phyloP scores from a whole-genome alignment of 2,797 vertebrate genomes.

The Aviceda leuphotes region DNA sequence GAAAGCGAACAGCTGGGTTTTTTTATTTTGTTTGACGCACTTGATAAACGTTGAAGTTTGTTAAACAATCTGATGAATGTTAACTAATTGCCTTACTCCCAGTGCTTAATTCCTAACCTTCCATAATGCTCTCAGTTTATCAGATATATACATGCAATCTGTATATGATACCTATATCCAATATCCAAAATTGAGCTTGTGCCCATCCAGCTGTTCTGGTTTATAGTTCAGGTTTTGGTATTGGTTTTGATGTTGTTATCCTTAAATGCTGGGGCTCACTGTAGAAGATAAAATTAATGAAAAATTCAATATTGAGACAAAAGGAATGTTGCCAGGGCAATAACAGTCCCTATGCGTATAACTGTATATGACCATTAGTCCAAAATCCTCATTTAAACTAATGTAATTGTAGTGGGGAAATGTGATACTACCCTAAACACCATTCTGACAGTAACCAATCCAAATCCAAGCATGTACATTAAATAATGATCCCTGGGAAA shows the following conservation, averaged over 20 bases:
- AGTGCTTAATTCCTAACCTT: background rate
- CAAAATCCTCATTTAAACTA: background rate
- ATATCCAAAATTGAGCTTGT: background rate
- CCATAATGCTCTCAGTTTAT: background rate
- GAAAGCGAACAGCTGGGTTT: background rate
- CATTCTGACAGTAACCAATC: background rate
- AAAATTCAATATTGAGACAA: background rate
- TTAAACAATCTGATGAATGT: background rate
- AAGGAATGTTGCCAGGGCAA: background rate
- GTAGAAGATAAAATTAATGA: background rate
- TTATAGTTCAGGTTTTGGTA: background rate
- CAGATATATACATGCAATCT: background rate
- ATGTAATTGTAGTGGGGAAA: background rate
- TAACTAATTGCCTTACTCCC: background rate
- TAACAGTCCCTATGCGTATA: background rate
- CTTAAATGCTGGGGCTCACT: background rate
- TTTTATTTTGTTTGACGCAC: background rate
- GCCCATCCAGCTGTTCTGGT: background rate
- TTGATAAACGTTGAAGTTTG: background rate
- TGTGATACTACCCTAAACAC: background rate
- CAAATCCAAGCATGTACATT: background rate
- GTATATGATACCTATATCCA: background rate
- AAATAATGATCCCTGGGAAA: background rate
- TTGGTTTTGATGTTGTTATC: background rate
- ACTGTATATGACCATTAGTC: background rate